Evolutionary conservation across 1,140 invertebrate genomes (phyloP).

Genomic region (Caenorhabditis brenneri): DNA sequence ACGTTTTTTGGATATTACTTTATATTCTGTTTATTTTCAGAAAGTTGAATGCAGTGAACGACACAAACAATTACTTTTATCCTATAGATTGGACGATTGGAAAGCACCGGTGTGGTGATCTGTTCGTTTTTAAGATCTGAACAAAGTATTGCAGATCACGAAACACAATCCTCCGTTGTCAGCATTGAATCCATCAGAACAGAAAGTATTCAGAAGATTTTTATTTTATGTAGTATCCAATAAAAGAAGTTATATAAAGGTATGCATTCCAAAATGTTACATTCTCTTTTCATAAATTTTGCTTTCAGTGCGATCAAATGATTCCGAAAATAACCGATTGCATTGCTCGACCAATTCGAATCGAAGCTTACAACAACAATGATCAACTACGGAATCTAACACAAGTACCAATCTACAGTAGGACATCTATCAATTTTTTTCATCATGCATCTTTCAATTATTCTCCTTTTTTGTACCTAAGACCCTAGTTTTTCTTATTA

Average conservation of each 20-base stretch:
- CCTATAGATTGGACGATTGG: slow-evolving; percentile 18
- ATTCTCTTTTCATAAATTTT: neutral
- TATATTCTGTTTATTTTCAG: neutral
- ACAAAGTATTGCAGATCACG: neutral
- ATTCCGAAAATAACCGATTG: neutral
- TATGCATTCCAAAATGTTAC: neutral
- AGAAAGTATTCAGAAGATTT: slow-evolving; percentile 4
- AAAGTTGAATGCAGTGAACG: slow-evolving; percentile 13
- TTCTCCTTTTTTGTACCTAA: neutral
- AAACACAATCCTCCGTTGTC: neutral
- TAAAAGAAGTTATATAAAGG: neutral
- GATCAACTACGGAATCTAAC: neutral
- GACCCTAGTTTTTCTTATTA: neutral
- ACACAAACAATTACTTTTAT: neutral
- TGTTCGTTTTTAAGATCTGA: neutral
- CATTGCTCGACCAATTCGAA: neutral
- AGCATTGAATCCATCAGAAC: neutral
- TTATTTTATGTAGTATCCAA: neutral
- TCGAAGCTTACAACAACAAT: slow-evolving; percentile 9
- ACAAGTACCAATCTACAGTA: neutral
- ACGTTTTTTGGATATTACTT: neutral
- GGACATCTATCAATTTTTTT: slow-evolving; percentile 1
- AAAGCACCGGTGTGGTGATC: neutral
- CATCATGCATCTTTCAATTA: slow-evolving; percentile 9
- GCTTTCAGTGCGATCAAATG: neutral